phyloP scores from a whole-genome alignment of 2,797 vertebrate species.

The Neomorphus geoffroyi region DNA sequence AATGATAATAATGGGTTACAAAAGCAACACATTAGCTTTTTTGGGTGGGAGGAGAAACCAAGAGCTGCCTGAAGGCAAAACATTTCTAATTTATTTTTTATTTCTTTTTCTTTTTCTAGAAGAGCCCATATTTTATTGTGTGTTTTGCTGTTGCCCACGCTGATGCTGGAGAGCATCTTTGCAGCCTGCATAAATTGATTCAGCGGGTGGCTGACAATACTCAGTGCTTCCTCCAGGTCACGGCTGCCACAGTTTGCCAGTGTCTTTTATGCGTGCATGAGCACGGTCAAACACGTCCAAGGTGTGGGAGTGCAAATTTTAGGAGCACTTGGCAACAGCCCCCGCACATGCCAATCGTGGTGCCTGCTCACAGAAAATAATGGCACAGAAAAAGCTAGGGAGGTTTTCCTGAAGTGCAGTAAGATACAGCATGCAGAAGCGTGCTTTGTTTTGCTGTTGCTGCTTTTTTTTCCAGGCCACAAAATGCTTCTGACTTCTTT shows the following conservation, averaged over 20 bases:
- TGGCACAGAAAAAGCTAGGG: not conserved
- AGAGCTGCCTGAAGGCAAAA: slow-evolving; percentile 1
- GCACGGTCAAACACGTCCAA: not conserved
- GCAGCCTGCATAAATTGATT: not conserved
- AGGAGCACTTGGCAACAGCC: not conserved
- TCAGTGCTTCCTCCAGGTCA: not conserved
- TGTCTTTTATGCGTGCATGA: accelerated
- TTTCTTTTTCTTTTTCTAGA: not conserved
- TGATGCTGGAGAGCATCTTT: not conserved
- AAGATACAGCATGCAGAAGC: slow-evolving; percentile 7
- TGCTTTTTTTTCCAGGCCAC: not conserved
- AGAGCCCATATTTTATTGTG: not conserved
- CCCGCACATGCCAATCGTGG: not conserved
- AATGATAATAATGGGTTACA: not conserved
- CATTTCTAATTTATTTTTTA: not conserved
- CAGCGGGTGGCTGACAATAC: accelerated
- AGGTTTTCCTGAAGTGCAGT: not conserved
- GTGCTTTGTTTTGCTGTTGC: not conserved
- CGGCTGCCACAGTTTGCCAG: not conserved
- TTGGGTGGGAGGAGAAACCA: not conserved
- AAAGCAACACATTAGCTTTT: not conserved
- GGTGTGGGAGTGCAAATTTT: not conserved
- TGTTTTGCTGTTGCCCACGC: not conserved
- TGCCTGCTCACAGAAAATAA: not conserved
- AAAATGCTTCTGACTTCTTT: not conserved